Evolutionary conservation across 1,140 invertebrate species (phyloP), one percentile per base, ranked within the genome.

Genomic region (Pomacea maculata): DNA sequence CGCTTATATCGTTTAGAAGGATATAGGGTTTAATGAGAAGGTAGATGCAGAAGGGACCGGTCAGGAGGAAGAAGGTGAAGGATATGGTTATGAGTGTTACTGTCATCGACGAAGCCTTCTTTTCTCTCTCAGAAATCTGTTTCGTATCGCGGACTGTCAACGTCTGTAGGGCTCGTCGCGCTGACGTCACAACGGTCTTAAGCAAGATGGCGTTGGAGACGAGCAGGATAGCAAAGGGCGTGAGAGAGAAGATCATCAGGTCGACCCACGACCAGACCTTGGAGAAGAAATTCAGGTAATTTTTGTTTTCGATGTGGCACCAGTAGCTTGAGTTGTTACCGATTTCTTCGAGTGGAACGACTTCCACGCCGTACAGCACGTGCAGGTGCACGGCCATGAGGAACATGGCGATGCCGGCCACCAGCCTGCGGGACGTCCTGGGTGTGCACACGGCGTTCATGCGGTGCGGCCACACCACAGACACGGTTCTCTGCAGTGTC

Each of bases 401-500:
- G 9, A 61, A 61, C 11, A 8, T 76, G 19, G 63, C 75, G 5
- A 76, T 34, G 25, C 6, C 57, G n/a, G 21, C 57, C 75, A 76
- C 19, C 10, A 76, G 14, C 25, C 34, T 5, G 9, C 63, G 34
- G 15, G 54, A 34, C 61, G 29, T 76, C 1, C 29, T 76, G 21
- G 61, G 29, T 1, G 75, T 63, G 29, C 75, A 76, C n/a, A 76
- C 17, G 25, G 63, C 21, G 14, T 29, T 15, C n/a, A 64, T 61
- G 21, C 75, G 75, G 29, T 64, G 57, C 57, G 75, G 75, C 8
- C n/a, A 55, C 75, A 76, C 61, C 75, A 76, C 75, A 34, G 75
- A 76, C 61, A 61, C 63, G 21, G 63, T 61, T 64, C 75, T 61
- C 52, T 76, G 75, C 17, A 45, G 34, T 8, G 75, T 76, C n/a